Base-by-base conservation (phyloP, 2,113 vertebrate genomes). In the Serilophus lunatus region DNA sequence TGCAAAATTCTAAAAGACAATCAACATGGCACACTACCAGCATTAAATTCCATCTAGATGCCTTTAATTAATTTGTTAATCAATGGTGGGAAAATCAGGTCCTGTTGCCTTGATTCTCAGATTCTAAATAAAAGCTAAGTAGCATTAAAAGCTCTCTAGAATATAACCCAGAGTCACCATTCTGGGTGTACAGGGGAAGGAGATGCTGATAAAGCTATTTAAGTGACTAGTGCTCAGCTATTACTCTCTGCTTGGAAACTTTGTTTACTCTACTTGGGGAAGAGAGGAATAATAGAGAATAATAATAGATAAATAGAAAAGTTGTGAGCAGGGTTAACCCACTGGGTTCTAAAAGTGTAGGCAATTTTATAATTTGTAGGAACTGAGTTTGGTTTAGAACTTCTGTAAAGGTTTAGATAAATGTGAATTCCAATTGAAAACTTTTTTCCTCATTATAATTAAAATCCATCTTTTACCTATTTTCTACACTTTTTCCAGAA, bases 51-150 rank as follows among this genome's bases (percentile, higher is more conserved):
- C 82, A 90, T 76, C 68, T 90, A 96, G 86, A 66, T 95, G 69
- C 50, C 31, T 86, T 96, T 87, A 97, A 97, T 97, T 97, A 98
- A 97, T 97, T 97, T 91, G 97, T 95, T 96, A 97, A 94, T 98
- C 97, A 97, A 85, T 97, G 90, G 85, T 89, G 69, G 57, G 69
- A 83, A 95, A 95, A 81, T 66, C 86, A 92, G 79, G 77, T 76
- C 93, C 95, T 92, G 92, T 94, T 93, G 86, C 94, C 90, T 97
- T 97, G 83, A 97, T 97, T 97, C 95, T 97, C 61, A 95, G 77
- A 96, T 90, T 96, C 93, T 91, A 97, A 97, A 98, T 95, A 97
- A 97, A 96, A 71, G 49, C 81, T 97, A 93, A 97, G 97, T 97
- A 97, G 45, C 92, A 97, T 96, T 91, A 96, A 94, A 97, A 96